These are phyloP conservation scores for Rhynchotus rufescens DNA, from an alignment of 2,797 vertebrate species.

Conservation along the genomic window DNA sequence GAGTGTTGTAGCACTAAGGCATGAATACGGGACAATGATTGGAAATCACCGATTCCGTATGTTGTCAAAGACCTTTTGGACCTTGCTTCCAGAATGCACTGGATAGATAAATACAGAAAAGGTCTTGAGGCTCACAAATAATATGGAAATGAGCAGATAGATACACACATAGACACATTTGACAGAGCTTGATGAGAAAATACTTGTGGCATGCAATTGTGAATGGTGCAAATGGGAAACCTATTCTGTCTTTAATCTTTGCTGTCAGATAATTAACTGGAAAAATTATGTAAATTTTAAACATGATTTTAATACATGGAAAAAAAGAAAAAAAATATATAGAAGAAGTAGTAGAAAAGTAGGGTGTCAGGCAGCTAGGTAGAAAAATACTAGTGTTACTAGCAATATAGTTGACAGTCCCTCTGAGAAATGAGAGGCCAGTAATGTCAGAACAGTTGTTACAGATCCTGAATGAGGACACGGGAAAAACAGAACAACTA, in stretches of 20 bases:
- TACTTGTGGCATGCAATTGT: not conserved
- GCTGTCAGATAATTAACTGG: not conserved
- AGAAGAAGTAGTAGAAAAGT: not conserved
- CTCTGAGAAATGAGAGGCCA: conserved; percentile 1
- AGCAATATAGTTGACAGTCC: not conserved
- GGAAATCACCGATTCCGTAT: not conserved
- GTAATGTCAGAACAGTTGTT: not conserved
- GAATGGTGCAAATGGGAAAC: not conserved
- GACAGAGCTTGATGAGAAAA: not conserved
- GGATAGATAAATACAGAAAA: not conserved
- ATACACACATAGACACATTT: not conserved
- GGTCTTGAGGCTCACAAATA: not conserved
- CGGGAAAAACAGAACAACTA: conserved; percentile 49
- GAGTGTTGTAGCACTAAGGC: not conserved
- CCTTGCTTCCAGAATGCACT: not conserved
- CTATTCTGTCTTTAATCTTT: not conserved
- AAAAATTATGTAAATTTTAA: conserved; percentile 18
- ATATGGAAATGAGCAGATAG: not conserved
- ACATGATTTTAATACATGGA: not conserved
- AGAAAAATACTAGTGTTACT: conserved; percentile 34
- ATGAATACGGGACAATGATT: not conserved
- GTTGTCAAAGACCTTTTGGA: not conserved
- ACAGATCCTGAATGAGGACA: conserved; percentile 49
- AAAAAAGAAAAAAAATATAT: conserved; percentile 26
- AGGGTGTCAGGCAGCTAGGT: not conserved